Conservation (phyloP, 2,797 vertebrate species). For the Centropyge bicolor region DNA sequence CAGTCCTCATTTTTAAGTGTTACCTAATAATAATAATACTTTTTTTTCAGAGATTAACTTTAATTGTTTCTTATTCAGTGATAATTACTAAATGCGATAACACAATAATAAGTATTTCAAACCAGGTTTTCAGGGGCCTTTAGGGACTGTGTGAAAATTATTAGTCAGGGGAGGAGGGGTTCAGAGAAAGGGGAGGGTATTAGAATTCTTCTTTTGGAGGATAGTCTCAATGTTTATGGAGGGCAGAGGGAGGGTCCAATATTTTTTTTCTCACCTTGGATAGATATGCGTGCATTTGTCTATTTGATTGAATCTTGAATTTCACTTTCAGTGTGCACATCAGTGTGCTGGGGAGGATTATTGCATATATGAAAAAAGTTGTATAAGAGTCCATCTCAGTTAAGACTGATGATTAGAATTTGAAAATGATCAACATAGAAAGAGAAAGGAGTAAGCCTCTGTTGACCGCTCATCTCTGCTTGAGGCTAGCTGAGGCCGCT, state of each 20-base stretch:
- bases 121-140: neutral
- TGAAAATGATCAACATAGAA: no score
- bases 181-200: neutral
- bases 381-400: neutral
- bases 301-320: no score
- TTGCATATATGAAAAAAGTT: constrained; percentile 10
- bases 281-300: neutral
- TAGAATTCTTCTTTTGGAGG: neutral
- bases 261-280: neutral
- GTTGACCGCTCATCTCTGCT: neutral
- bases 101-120: neutral
- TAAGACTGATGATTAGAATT: no score
- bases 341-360: constrained; percentile 17
- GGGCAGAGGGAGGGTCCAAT: neutral
- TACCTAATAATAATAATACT: no score
- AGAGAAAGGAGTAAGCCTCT: no score
- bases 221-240: neutral
- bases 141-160: neutral
- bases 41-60: no score
- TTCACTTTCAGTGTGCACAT: no score
- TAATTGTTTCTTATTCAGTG: no score
- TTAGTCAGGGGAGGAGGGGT: neutral
- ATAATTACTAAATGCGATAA: no score
- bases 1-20: no score
- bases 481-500: no score